Percentiles rank a stretch among this genome's conserved stretches.
phyloP scores from a whole-genome alignment of 2,113 vertebrate genomes.

The Silurus glanis region DNA sequence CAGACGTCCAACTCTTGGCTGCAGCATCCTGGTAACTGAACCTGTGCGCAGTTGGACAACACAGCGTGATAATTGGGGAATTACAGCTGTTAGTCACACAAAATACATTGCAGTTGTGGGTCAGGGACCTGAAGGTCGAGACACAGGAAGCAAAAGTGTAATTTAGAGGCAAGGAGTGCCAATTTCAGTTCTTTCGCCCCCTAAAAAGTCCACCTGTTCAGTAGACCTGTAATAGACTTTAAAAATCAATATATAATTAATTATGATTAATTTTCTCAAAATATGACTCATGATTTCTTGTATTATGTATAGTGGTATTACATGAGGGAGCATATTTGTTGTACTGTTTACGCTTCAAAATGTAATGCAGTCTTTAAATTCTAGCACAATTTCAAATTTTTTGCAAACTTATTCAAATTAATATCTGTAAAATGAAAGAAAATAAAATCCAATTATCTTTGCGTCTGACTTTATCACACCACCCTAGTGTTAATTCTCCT shows the following conservation, averaged over 20 bases:
- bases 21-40: constrained; percentile 71
- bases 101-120: constrained; percentile 75
- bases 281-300: constrained; percentile 29
- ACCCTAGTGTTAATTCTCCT: background rate
- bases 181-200: constrained; percentile 52
- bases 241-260: constrained; percentile 62
- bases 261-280: constrained; percentile 49
- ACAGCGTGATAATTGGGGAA: constrained; percentile 79
- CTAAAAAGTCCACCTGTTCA: constrained; percentile 66
- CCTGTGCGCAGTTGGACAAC: constrained; percentile 72
- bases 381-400: no score
- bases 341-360: background rate
- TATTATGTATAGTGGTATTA: constrained; percentile 57
- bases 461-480: background rate
- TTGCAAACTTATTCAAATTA: background rate
- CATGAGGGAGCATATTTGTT: constrained; percentile 35
- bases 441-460: background rate
- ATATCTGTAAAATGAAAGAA: background rate
- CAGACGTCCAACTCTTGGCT: constrained; percentile 44
- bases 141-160: constrained; percentile 79
- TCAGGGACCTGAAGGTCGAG: constrained; percentile 66
- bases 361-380: background rate
- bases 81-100: constrained; percentile 83
- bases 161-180: constrained; percentile 74
- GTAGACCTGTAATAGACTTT: constrained; percentile 49